Evolutionary conservation across 2,888 invertebrate species (phyloP).

Genomic region (Polyploca ridens): DNA sequence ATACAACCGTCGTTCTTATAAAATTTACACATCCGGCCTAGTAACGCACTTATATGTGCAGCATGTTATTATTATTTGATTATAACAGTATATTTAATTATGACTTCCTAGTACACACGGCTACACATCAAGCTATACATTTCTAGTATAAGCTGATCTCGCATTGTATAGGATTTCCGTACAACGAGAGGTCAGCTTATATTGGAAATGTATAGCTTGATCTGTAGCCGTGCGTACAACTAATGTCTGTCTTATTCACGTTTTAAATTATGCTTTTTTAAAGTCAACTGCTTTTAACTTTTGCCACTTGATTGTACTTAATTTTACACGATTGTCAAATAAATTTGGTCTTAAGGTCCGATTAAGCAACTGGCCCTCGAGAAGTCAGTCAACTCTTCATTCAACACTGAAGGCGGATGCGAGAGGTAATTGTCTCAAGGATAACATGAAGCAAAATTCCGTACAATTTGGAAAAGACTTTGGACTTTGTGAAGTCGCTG

Average conservation of each 20-base stretch:
- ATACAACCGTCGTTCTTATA: not conserved
- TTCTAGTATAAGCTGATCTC: no score
- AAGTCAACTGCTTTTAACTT: not conserved
- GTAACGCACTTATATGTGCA: not conserved
- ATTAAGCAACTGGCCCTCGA: not conserved
- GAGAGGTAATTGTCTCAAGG: conserved; percentile 1
- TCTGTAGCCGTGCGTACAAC: no score
- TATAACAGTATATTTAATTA: not conserved
- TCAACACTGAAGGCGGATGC: conserved; percentile 2
- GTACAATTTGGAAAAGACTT: not conserved
- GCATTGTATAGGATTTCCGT: no score
- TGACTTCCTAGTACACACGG: conserved; percentile 13
- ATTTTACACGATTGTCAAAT: conserved; percentile 2
- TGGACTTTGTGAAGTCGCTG: not conserved
- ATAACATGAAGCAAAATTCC: not conserved
- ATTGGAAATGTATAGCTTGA: no score
- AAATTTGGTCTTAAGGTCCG: not conserved
- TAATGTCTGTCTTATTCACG: conserved; percentile 7
- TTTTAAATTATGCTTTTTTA: not conserved
- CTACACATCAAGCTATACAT: no score
- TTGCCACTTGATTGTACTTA: not conserved
- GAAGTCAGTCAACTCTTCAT: conserved; percentile 7
- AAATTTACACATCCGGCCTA: not conserved
- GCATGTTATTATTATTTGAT: not conserved
- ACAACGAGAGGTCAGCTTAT: no score